phyloP scores from a whole-genome alignment of 2,113 vertebrate species.

The Fulica atra region DNA sequence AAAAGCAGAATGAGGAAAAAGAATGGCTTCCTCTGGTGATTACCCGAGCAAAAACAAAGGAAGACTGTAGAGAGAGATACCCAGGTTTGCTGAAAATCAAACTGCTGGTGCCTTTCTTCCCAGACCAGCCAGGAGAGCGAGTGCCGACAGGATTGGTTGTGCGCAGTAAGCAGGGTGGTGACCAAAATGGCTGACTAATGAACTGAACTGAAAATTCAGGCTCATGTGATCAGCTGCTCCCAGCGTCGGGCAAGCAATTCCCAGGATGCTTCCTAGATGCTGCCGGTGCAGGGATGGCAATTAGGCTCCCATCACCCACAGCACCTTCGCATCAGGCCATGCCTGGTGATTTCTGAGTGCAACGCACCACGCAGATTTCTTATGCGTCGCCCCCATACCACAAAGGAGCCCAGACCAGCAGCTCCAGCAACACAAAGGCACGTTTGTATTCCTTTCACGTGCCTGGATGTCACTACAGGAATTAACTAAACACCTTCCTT shows the following conservation, averaged over 20 bases:
- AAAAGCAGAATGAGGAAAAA: neutral
- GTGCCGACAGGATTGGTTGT: constrained; percentile 81
- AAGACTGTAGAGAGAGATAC: neutral
- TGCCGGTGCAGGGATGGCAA: constrained; percentile 75
- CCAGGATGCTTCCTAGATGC: constrained; percentile 77
- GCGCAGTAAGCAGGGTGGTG: constrained; percentile 89
- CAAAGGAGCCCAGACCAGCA: neutral
- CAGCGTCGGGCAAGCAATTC: constrained; percentile 74
- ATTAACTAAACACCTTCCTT: neutral
- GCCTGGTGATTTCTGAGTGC: constrained; percentile 23
- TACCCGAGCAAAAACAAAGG: neutral
- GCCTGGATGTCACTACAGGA: neutral
- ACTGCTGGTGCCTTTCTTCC: constrained; percentile 54
- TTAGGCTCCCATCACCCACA: constrained; percentile 40
- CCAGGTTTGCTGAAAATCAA: constrained; percentile 33
- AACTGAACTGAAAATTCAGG: constrained; percentile 79
- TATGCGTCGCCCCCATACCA: neutral
- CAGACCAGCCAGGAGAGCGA: constrained; percentile 61
- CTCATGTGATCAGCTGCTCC: constrained; percentile 92
- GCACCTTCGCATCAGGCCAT: constrained; percentile 55
- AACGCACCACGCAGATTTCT: neutral
- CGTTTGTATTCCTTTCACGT: neutral
- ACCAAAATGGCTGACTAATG: constrained; percentile 98
- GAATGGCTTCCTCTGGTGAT: neutral
- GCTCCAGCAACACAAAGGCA: neutral